Base-by-base conservation (phyloP, 2,888 invertebrate species). In the Hemaris fuciformis region DNA sequence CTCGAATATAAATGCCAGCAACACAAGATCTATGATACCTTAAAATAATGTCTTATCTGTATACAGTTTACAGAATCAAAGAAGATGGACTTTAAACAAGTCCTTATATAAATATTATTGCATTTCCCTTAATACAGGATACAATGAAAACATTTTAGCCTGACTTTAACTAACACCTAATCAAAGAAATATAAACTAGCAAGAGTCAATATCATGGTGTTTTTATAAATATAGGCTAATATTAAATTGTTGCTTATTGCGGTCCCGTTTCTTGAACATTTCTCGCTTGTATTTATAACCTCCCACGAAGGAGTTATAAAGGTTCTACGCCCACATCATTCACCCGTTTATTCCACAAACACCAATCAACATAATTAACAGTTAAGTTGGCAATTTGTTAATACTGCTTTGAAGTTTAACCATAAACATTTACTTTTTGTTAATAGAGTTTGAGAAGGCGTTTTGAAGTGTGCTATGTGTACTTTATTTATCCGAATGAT, bases 301-400 rank as follows among this genome's bases (percentile, higher is more conserved):
- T 53, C 31, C 31, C 18, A 31, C 53, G 31, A 18, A 18, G 3
- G 27, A 48, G 53, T 31, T 53, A 25, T 48, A 48, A 53, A 27
- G 27, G 27, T 18, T 53, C 31, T 31, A 31, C 53, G 31, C 31
- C 31, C 27, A 31, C 53, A 18, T 31, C 53, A 53, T 31, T 22
- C 34, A 8, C 3, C 18, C 27, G 53, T 31, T 48, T 31, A 53
- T 53, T 53, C 31, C 18, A 27, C 18, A 3, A 53, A 53, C 53
- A 53, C 18, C 53, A 27, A 53, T 31, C 18, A 53, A 18, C 27
- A 53, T 53, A 53, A 53, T 53, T 53, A 53, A 53, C 53, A 25
- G 10, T 31, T 27, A 22, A 27, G 27, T 48, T 27, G 7, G 25
- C 15, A 25, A 48, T 48, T 48, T 18, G 31, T 4, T 53, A 10